Percentiles rank a stretch among this genome's conserved stretches.
Conservation (phyloP, 2,888 invertebrate genomes). For the Liodrosophila aerea region DNA sequence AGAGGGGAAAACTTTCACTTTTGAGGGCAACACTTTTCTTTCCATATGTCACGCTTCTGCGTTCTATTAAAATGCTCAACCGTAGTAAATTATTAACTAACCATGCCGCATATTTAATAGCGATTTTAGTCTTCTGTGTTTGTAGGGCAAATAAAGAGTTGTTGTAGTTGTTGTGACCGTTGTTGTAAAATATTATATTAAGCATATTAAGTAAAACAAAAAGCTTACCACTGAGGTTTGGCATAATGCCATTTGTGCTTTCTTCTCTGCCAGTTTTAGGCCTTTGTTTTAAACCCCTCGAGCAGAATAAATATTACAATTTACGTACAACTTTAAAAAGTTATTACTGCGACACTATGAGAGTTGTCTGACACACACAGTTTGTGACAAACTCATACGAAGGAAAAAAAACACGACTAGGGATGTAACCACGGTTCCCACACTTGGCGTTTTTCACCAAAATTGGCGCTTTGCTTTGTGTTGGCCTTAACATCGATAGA, state of each 20-base stretch:
- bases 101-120: background rate
- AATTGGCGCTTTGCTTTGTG: background rate
- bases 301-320: constrained; percentile 16
- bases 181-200: too few relatives aligned
- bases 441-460: constrained; percentile 1
- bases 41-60: constrained; percentile 36
- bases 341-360: constrained; percentile 28
- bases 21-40: constrained; percentile 28
- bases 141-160: constrained; percentile 15
- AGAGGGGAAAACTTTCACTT: constrained; percentile 58
- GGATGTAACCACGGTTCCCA: constrained; percentile 27
- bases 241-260: constrained; percentile 86
- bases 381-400: constrained; percentile 31
- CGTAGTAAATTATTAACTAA: constrained; percentile 20
- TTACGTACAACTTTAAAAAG: constrained; percentile 21
- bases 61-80: background rate
- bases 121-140: constrained; percentile 1
- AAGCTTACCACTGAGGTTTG: constrained; percentile 88
- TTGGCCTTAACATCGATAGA: too few relatives aligned
- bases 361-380: constrained; percentile 30
- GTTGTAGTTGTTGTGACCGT: constrained; percentile 13
- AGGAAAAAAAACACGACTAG: constrained; percentile 48
- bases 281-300: constrained; percentile 39
- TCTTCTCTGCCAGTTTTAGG: constrained; percentile 81
- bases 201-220: too few relatives aligned